Conservation (phyloP, 2,888 invertebrate species). For the Campaea margaritaria region DNA sequence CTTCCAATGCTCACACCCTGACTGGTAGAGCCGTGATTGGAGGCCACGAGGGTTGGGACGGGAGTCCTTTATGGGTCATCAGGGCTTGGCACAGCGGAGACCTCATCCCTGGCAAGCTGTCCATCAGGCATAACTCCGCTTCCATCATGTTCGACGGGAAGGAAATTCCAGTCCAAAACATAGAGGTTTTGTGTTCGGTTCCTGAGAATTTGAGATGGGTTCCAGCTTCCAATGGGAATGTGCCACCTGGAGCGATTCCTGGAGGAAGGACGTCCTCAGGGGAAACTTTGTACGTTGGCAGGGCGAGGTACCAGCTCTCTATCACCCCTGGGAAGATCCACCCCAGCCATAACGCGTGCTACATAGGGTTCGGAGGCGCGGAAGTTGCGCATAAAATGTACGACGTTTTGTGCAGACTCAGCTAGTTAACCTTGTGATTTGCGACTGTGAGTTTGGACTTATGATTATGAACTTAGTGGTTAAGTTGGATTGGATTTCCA, state of each 20-base stretch:
- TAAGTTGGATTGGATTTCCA: slow-evolving; percentile 18
- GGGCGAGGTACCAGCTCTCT: slow-evolving; percentile 84
- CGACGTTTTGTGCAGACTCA: slow-evolving; percentile 72
- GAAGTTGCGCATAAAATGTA: slow-evolving; percentile 76
- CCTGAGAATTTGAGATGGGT: slow-evolving; percentile 80
- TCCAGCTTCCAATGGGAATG: slow-evolving; percentile 78
- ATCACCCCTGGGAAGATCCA: slow-evolving; percentile 85
- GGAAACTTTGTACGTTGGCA: slow-evolving; percentile 83
- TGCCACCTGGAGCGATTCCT: slow-evolving; percentile 83
- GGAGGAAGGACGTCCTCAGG: slow-evolving; percentile 80
- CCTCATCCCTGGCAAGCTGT: slow-evolving; percentile 77
- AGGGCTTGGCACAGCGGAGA: slow-evolving; percentile 78
- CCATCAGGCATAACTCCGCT: slow-evolving; percentile 74
- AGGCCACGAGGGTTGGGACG: slow-evolving; percentile 81
- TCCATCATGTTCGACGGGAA: slow-evolving; percentile 72
- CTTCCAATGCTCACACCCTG: slow-evolving; percentile 64
- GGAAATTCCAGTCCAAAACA: slow-evolving; percentile 76
- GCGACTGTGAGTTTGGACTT: slow-evolving; percentile 10
- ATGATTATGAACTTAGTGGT: slow-evolving; percentile 1
- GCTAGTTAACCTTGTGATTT: slow-evolving; percentile 48
- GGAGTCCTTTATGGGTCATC: slow-evolving; percentile 80
- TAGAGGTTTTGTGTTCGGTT: slow-evolving; percentile 72
- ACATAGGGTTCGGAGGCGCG: slow-evolving; percentile 72
- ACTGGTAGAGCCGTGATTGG: slow-evolving; percentile 75
- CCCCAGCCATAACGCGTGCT: slow-evolving; percentile 72